Percentiles rank a stretch among this genome's conserved stretches.
These are phyloP conservation scores for Muscidifurax raptorellus DNA, from an alignment of 1,140 invertebrate genomes.

Conservation along the genomic window DNA sequence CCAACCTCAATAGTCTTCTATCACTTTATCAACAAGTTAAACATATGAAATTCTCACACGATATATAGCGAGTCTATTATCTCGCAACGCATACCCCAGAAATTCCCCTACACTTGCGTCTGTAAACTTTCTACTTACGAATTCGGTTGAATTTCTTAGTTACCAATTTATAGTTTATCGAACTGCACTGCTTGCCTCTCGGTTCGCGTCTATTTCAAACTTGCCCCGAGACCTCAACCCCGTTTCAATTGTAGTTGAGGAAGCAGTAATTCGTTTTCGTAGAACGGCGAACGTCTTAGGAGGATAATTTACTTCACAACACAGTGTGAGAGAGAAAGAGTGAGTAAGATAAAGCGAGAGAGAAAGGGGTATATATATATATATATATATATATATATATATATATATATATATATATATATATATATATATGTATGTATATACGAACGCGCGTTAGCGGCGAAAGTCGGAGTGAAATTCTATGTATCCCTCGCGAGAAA, in stretches of 20 bases:
- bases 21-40: not conserved
- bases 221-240: constrained; percentile 14
- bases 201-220: constrained; percentile 31
- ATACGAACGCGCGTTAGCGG: too few species aligned
- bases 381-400: too few species aligned
- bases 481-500: not conserved
- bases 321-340: not conserved
- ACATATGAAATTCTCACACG: not conserved
- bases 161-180: constrained; percentile 28
- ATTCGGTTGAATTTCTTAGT: constrained; percentile 26
- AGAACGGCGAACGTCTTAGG: not conserved
- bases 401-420: too few species aligned
- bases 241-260: constrained; percentile 31
- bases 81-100: not conserved
- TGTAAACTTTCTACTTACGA: not conserved
- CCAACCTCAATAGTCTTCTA: too few species aligned
- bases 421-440: too few species aligned
- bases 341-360: not conserved
- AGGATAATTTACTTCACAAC: constrained; percentile 36
- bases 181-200: not conserved
- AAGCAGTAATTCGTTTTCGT: constrained; percentile 35
- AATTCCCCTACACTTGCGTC: not conserved
- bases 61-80: too few species aligned
- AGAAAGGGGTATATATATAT: not conserved
- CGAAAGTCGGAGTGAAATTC: not conserved